Conservation (phyloP, 2,113 vertebrate genomes). For the Crotophaga sulcirostris region DNA sequence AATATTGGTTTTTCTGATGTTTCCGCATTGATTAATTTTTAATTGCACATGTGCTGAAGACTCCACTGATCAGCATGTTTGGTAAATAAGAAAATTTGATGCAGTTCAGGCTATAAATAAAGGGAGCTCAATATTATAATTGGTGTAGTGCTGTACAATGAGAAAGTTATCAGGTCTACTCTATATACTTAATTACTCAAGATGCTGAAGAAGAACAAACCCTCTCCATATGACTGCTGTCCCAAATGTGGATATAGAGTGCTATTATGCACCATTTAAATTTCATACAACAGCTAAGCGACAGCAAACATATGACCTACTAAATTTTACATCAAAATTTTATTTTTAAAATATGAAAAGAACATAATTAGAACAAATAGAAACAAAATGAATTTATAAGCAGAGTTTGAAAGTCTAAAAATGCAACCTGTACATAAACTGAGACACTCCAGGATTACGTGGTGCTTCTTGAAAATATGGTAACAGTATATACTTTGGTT, state of each 20-base stretch:
- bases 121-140: neutral
- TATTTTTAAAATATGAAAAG: neutral
- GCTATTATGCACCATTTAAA: neutral
- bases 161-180: neutral
- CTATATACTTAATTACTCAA: neutral
- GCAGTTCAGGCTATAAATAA: neutral
- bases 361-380: neutral
- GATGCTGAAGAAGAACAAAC: neutral
- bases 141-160: neutral
- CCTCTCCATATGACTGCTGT: neutral
- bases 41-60: neutral
- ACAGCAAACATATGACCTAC: neutral
- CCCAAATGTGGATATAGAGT: neutral
- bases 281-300: neutral
- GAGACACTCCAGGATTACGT: neutral
- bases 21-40: neutral
- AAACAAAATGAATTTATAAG: neutral
- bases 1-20: neutral
- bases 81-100: neutral
- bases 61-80: neutral
- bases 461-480: neutral
- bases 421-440: neutral
- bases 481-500: neutral
- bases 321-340: neutral
- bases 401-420: neutral